Evolutionary conservation across 2,113 vertebrate species (phyloP), one percentile per base, ranked within the genome.

Genomic region (Apteryx owenii): DNA sequence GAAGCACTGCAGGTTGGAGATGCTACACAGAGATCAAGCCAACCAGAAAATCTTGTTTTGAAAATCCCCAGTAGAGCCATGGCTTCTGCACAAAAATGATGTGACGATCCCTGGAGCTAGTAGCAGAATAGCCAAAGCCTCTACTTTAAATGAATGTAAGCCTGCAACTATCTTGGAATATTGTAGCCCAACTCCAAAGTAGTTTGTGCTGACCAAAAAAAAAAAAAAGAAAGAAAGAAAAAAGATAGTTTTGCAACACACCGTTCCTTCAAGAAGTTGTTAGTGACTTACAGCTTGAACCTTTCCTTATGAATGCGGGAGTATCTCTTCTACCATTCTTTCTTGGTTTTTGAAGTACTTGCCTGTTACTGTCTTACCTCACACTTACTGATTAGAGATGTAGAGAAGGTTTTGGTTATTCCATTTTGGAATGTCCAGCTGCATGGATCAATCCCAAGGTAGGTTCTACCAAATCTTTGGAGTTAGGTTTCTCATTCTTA

Each of bases 361-460:
- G 31, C 5, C 28, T 61, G 6, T 66, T 81, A 5, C 33, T 66
- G 5, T 9, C 9, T 68, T 61, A 8, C 1, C 8, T 62, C 46
- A 20, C 2, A 0, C 12, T 21, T 72, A 18, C 38, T 53, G 23
- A 61, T 17, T 3, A 75, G 75, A 18, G 18, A 46, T 13, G 25
- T 81, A 5, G 17, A 14, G 48, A 38, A 42, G 4, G 14, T 33
- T 17, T 25, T 40, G 1, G 7, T 48, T 83, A 26, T 80, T 93
- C 44, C 9, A 4, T 0, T 0, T 0, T 64, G 33, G 29, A 6
- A 7, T n/a, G 26, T 36, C 10, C 33, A 38, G 0, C 31, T 64
- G 19, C 9, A 2, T 29, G 53, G 46, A 48, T 28, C 73, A 15
- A 61, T 51, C 60, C 12, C 17, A 13, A 44, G 54, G 20, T 42